phyloP scores from a whole-genome alignment of 1,140 invertebrate genomes.

The Danaus plexippus region DNA sequence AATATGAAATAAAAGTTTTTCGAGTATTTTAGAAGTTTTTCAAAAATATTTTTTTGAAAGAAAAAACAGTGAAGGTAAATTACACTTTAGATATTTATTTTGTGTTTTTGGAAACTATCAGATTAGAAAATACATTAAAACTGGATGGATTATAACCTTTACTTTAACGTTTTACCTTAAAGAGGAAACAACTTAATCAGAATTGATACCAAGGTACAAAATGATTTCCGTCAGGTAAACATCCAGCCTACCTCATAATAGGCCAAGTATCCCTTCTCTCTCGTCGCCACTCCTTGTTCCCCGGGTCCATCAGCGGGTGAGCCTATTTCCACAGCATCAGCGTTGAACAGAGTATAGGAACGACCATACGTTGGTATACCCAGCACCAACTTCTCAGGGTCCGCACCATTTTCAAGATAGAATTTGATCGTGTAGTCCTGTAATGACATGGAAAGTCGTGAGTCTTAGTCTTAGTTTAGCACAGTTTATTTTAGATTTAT shows the following conservation, averaged over 20 bases:
- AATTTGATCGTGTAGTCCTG: slow-evolving; percentile 93
- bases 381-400: slow-evolving; percentile 87
- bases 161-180: no score
- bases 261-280: slow-evolving; percentile 93
- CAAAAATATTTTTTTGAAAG: no score
- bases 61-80: slow-evolving; percentile 4
- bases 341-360: slow-evolving; percentile 89
- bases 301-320: slow-evolving; percentile 91
- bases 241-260: slow-evolving; percentile 85
- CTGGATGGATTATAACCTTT: no score
- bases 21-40: no score
- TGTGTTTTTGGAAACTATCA: neutral
- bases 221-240: no score
- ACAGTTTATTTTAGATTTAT: no score
- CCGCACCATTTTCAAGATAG: slow-evolving; percentile 87
- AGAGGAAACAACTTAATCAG: no score
- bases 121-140: no score
- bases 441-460: slow-evolving; percentile 18
- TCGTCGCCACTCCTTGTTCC: slow-evolving; percentile 89
- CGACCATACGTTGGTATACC: slow-evolving; percentile 96
- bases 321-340: slow-evolving; percentile 76
- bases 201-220: no score
- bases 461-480: neutral
- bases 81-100: slow-evolving; percentile 3
- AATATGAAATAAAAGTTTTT: no score